These are phyloP conservation scores for Chrysolophus pictus DNA, from an alignment of 2,797 vertebrate species.

Conservation along the genomic window DNA sequence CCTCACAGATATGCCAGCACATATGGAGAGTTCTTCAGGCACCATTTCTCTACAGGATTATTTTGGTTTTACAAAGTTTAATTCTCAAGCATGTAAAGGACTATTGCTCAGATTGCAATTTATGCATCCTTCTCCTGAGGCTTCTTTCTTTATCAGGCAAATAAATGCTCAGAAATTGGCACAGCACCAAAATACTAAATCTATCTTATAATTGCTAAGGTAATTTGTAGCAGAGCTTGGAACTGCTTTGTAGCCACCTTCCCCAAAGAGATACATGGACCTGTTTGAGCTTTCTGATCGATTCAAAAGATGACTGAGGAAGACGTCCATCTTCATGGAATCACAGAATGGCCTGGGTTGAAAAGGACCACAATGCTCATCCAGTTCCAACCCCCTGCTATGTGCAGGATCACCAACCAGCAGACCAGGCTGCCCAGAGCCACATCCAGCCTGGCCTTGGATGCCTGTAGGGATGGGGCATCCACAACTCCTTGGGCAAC, in stretches of 20 bases:
- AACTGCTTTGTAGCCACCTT: background rate
- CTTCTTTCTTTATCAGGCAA: background rate
- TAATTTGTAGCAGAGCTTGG: background rate
- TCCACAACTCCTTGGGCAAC: too few species aligned
- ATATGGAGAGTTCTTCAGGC: constrained; percentile 13
- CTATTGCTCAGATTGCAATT: background rate
- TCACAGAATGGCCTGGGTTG: too few species aligned
- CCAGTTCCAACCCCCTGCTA: too few species aligned
- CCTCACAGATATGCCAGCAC: background rate
- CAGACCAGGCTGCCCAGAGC: too few species aligned
- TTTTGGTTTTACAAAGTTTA: background rate
- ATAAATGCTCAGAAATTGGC: background rate
- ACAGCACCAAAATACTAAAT: background rate
- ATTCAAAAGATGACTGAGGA: background rate
- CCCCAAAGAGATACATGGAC: background rate
- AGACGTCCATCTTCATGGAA: background rate
- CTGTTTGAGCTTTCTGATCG: background rate
- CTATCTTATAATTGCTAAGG: background rate
- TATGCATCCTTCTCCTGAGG: background rate
- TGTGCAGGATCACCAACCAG: too few species aligned
- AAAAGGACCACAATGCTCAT: too few species aligned
- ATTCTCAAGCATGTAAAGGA: background rate
- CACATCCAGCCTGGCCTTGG: too few species aligned
- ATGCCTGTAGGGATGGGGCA: too few species aligned
- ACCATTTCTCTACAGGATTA: background rate